Conservation (phyloP, 2,888 invertebrate species). For the Hydropsyche betteni region DNA sequence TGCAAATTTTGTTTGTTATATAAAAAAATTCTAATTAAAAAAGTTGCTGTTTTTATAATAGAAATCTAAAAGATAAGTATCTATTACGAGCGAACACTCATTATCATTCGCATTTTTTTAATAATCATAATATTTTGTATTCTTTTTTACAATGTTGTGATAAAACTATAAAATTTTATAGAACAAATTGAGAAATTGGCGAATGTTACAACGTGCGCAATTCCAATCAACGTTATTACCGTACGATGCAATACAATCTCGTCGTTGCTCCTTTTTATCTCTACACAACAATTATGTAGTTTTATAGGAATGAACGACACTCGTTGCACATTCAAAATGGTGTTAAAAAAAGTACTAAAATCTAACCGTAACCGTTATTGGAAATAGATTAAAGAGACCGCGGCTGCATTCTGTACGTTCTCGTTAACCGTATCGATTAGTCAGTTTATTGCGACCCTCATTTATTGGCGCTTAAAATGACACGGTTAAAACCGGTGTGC, state of each 20-base stretch:
- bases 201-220: no score
- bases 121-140: no score
- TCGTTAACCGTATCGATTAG: slow-evolving; percentile 30
- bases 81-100: no score
- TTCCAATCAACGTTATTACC: background rate
- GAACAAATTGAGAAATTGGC: no score
- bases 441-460: slow-evolving; percentile 22
- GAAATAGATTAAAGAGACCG: slow-evolving; percentile 44
- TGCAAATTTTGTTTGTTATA: no score
- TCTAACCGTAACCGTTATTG: slow-evolving; percentile 43
- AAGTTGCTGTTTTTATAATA: no score
- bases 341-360: slow-evolving; percentile 38
- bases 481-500: slow-evolving; percentile 17
- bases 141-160: no score
- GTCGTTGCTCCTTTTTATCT: background rate
- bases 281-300: no score
- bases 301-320: background rate
- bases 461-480: slow-evolving; percentile 23
- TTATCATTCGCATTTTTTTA: no score
- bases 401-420: slow-evolving; percentile 4
- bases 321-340: slow-evolving; percentile 21
- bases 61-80: background rate
- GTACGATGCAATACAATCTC: background rate
- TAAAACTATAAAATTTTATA: background rate
- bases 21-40: no score